Percentiles rank a stretch among this genome's conserved stretches.
Conservation (phyloP, 2,797 vertebrate species). For the Masticophis lateralis region DNA sequence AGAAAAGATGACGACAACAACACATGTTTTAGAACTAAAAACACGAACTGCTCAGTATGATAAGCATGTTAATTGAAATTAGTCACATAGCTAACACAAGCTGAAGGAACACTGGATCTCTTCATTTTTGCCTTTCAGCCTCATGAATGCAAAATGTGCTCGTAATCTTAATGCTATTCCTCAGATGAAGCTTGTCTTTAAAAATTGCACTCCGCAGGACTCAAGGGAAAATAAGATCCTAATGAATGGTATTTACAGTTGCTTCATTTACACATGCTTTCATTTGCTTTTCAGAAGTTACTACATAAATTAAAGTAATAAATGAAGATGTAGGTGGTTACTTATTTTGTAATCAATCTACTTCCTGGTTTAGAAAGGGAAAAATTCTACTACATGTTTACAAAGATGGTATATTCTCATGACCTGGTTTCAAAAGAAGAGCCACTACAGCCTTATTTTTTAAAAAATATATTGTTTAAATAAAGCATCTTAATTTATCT, state of each 20-base stretch:
- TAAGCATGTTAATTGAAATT: slow-evolving; percentile 75
- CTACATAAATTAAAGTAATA: slow-evolving; percentile 62
- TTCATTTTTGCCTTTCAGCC: slow-evolving; percentile 70
- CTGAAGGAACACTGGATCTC: slow-evolving; percentile 68
- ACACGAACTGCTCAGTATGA: slow-evolving; percentile 63
- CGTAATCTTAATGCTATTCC: slow-evolving; percentile 76
- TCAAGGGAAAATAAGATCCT: slow-evolving; percentile 78
- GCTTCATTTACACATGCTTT: slow-evolving; percentile 65
- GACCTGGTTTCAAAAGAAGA: not conserved
- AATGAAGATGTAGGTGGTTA: slow-evolving; percentile 51
- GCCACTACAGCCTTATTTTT: not conserved
- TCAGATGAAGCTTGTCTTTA: slow-evolving; percentile 73
- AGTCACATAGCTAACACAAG: slow-evolving; percentile 72
- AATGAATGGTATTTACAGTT: slow-evolving; percentile 80
- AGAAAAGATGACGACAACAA: slow-evolving; percentile 51
- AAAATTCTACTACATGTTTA: slow-evolving; percentile 40
- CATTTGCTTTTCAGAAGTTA: slow-evolving; percentile 69
- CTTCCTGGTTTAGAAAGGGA: slow-evolving; percentile 34
- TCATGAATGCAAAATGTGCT: slow-evolving; percentile 78
- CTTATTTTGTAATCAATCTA: slow-evolving; percentile 48
- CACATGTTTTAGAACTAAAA: slow-evolving; percentile 64
- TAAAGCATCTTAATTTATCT: not conserved
- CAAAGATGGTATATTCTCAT: not conserved
- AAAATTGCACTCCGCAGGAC: slow-evolving; percentile 74
- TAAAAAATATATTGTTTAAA: not conserved